Evolutionary conservation across 2,113 vertebrate species (phyloP).

Genomic region (Dryoscopus gambensis): DNA sequence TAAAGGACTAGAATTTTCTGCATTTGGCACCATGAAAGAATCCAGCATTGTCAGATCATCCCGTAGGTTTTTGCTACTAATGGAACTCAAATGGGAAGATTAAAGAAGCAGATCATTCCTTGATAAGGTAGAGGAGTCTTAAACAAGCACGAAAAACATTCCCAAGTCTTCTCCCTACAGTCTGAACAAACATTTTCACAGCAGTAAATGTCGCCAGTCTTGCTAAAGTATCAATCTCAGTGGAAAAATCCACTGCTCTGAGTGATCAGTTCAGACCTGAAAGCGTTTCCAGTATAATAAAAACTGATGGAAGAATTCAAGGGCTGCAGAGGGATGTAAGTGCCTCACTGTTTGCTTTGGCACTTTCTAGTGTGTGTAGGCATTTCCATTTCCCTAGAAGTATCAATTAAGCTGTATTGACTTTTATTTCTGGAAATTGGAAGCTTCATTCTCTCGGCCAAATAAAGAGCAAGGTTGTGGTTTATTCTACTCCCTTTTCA

Average conservation of each 20-base stretch:
- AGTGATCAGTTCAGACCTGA: constrained; percentile 28
- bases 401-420: constrained; percentile 54
- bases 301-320: constrained; percentile 55
- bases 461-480: neutral
- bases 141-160: neutral
- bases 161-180: neutral
- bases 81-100: neutral
- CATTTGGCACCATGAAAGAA: neutral
- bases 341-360: constrained; percentile 49
- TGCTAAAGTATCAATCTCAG: neutral
- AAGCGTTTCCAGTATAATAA: constrained; percentile 48
- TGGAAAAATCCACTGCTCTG: constrained; percentile 48
- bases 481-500: neutral
- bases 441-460: constrained; percentile 27
- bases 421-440: constrained; percentile 59
- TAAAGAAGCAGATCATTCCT: neutral
- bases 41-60: neutral
- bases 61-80: neutral
- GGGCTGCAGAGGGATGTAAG: constrained; percentile 12
- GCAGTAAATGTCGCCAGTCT: neutral
- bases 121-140: neutral
- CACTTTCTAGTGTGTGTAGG: neutral
- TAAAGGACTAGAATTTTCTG: neutral
- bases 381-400: constrained; percentile 58
- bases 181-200: constrained; percentile 8